These are phyloP conservation scores for Propithecus deckenii DNA, from an alignment of 2,797 vertebrate species.

Conservation along the genomic window DNA sequence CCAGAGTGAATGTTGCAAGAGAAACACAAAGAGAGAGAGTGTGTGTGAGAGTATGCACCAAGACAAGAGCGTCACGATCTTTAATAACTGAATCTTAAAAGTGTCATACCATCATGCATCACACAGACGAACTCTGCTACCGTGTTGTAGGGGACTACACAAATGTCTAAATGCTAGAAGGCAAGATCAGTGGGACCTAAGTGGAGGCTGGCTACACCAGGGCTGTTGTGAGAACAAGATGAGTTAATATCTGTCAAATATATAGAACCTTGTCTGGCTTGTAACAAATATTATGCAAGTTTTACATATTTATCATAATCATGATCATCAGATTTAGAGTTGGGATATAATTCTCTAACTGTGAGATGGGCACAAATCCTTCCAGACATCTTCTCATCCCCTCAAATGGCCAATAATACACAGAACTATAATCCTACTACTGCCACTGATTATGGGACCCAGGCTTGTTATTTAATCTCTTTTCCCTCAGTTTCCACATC, in stretches of 20 bases:
- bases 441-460: neutral
- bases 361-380: neutral
- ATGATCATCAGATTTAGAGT: neutral
- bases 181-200: neutral
- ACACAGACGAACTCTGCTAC: neutral
- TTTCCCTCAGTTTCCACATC: neutral
- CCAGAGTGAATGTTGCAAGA: neutral
- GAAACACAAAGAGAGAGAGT: neutral
- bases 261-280: neutral
- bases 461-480: neutral
- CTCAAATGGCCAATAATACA: neutral
- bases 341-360: neutral
- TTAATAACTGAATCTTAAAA: neutral
- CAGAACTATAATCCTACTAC: neutral
- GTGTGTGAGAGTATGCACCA: neutral
- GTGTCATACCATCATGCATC: neutral
- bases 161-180: neutral
- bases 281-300: neutral
- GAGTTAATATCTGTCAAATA: neutral
- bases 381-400: neutral
- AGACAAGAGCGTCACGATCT: neutral
- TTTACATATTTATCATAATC: neutral
- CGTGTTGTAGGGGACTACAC: neutral
- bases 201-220: neutral
- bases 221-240: neutral